A percentile compares a stretch with the other conserved stretches of the same genome.
These are phyloP conservation scores for Ciconia maguari DNA, from an alignment of 2,113 vertebrate species.

Conservation along the genomic window DNA sequence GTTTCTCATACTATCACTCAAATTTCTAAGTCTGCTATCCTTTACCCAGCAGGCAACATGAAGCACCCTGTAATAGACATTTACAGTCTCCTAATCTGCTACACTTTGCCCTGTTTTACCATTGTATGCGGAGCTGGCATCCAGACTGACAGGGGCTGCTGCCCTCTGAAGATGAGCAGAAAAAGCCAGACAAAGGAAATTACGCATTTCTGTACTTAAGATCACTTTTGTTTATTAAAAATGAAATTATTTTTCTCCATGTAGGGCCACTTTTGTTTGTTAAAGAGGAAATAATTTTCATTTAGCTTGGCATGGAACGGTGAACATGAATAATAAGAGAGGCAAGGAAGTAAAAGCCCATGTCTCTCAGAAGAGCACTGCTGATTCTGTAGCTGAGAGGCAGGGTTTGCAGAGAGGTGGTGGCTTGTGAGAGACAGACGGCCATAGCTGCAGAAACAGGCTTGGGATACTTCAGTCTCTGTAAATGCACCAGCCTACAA, in stretches of 20 bases:
- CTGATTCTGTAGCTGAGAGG: not conserved
- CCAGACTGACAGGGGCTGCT: not conserved
- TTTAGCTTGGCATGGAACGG: not conserved
- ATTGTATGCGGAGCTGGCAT: not conserved
- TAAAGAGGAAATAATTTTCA: constrained; percentile 15
- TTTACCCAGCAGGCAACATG: not conserved
- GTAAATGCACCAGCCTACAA: not conserved
- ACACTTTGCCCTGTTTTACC: not conserved
- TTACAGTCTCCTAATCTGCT: not conserved
- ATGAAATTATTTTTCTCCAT: not conserved
- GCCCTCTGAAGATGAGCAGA: not conserved
- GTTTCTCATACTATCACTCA: not conserved
- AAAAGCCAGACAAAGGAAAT: not conserved
- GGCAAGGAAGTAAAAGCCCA: not conserved
- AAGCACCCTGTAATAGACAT: not conserved
- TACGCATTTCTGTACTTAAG: not conserved
- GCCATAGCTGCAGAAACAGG: not conserved
- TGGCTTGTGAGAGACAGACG: not conserved
- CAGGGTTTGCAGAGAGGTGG: not conserved
- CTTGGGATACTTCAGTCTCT: not conserved
- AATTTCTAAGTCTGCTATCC: not conserved
- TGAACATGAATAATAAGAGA: not conserved
- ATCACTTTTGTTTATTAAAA: not conserved
- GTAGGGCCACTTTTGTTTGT: not conserved
- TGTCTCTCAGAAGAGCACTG: not conserved